Evolutionary conservation across 2,797 vertebrate genomes (phyloP).

Genomic region (Hydrocynus forskahlii): DNA sequence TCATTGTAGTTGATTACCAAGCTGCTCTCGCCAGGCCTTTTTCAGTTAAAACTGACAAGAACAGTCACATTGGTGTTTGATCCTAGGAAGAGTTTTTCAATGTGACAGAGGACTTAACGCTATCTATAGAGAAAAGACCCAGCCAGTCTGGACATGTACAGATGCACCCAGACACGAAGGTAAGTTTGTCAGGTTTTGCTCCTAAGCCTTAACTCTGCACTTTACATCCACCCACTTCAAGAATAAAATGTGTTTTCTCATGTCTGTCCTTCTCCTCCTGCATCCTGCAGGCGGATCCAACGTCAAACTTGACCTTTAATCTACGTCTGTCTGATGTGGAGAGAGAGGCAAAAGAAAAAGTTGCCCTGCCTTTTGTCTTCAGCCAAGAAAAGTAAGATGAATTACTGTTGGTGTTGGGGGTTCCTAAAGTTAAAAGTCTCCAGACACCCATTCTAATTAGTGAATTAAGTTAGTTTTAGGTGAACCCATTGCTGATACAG

Average conservation of each 20-base stretch:
- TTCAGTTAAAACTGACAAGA: background rate
- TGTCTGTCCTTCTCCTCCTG: constrained; percentile 42
- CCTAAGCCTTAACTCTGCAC: background rate
- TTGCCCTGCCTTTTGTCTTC: constrained; percentile 86
- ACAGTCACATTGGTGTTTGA: background rate
- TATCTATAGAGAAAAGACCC: constrained; percentile 66
- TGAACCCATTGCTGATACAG: background rate
- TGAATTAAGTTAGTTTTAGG: background rate
- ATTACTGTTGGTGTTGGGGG: background rate
- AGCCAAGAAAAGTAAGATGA: constrained; percentile 82
- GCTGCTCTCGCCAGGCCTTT: background rate
- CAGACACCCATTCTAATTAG: background rate
- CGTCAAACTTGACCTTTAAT: constrained; percentile 84
- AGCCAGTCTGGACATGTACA: constrained; percentile 58
- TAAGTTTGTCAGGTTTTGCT: constrained; percentile 42
- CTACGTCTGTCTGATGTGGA: constrained; percentile 82
- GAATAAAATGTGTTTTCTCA: background rate
- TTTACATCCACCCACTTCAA: background rate
- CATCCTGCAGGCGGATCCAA: constrained; percentile 74
- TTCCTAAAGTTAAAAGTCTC: background rate
- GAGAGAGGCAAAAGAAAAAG: constrained; percentile 79
- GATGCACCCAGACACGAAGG: constrained; percentile 65
- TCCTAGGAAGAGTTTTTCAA: constrained; percentile 75
- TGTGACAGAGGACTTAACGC: constrained; percentile 69
- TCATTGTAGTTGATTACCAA: background rate